Evolutionary conservation across 1,140 invertebrate genomes (phyloP).

Genomic region (Anoplophora glabripennis): DNA sequence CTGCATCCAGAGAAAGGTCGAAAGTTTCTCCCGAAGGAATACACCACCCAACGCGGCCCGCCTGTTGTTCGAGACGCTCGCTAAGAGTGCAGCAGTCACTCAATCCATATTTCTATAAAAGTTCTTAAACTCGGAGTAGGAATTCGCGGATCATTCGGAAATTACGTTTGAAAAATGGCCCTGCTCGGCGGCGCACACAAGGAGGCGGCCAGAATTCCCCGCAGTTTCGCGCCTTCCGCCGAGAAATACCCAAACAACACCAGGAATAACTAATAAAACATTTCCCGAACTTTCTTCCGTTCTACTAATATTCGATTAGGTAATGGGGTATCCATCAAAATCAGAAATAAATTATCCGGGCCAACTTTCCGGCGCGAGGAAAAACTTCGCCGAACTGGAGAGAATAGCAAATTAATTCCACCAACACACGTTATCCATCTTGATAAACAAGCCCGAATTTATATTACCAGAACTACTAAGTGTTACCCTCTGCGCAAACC

Average conservation of each 20-base stretch:
- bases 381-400: constrained; percentile 1
- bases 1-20: no score
- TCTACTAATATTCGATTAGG: constrained; percentile 7
- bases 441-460: constrained; percentile 26
- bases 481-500: constrained; percentile 1
- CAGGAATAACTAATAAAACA: constrained; percentile 9
- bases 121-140: no score
- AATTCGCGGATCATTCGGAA: no score
- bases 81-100: no score
- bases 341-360: constrained; percentile 15
- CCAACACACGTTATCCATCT: constrained; percentile 26
- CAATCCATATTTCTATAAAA: no score
- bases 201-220: no score
- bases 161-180: no score
- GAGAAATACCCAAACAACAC: constrained; percentile 8
- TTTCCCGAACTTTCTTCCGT: neutral
- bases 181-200: no score
- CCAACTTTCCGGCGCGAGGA: constrained; percentile 6
- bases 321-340: constrained; percentile 16
- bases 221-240: neutral
- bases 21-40: no score
- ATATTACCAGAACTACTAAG: constrained; percentile 16
- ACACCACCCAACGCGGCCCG: no score
- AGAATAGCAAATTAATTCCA: constrained; percentile 25
- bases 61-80: no score